Conservation (phyloP, 2,888 invertebrate species). For the Notocelia uddmanniana region DNA sequence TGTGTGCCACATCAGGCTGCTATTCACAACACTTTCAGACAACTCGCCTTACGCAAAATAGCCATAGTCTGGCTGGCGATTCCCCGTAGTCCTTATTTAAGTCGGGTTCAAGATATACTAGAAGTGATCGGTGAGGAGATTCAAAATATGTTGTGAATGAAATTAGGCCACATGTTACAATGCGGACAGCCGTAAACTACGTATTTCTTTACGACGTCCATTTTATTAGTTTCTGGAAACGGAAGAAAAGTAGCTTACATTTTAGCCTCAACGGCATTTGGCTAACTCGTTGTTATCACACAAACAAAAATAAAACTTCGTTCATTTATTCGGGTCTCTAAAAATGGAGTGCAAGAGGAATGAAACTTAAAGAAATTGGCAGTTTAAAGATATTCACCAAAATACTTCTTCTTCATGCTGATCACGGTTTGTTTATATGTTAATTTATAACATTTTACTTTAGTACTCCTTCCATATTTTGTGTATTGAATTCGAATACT, state of each 20-base stretch:
- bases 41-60: neutral
- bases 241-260: conserved; percentile 7
- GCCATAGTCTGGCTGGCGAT: neutral
- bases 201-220: conserved; percentile 4
- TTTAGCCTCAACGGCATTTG: neutral
- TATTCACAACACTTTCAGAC: neutral
- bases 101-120: neutral
- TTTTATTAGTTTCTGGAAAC: conserved; percentile 12
- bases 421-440: neutral
- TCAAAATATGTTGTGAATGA: neutral
- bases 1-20: conserved; percentile 9
- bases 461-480: too few species aligned
- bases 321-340: neutral
- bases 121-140: neutral
- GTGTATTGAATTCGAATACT: too few species aligned
- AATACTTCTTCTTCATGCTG: neutral
- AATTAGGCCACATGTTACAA: conserved; percentile 3
- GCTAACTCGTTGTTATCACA: neutral
- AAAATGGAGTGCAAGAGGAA: neutral
- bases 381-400: neutral
- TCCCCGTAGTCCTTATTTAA: neutral
- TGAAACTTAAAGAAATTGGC: too few species aligned
- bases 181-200: conserved; percentile 21
- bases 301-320: neutral
- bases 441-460: neutral